Evolutionary conservation across 2,797 vertebrate species (phyloP).

Genomic region (Clarias laeviceps): DNA sequence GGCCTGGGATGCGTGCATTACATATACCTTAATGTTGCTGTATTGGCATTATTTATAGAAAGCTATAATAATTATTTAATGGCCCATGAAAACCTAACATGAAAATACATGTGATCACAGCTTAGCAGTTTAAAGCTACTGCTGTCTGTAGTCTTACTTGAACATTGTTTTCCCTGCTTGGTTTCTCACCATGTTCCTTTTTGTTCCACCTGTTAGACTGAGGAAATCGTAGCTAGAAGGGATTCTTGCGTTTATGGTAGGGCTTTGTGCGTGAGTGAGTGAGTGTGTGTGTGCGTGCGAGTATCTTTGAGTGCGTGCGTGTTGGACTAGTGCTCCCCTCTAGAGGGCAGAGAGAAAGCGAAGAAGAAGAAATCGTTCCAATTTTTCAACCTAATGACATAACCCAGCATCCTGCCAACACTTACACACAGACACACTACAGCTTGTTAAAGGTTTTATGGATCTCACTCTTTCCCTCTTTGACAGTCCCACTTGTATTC

Average conservation of each 20-base stretch:
- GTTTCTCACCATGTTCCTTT: constrained; percentile 4
- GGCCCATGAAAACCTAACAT: not conserved
- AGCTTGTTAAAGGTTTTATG: constrained; percentile 62
- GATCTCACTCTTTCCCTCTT: constrained; percentile 48
- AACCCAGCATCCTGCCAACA: constrained; percentile 31
- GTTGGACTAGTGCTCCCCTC: constrained; percentile 41
- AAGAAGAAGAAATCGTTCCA: constrained; percentile 53
- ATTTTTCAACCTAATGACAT: constrained; percentile 51
- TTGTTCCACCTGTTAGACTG: not conserved
- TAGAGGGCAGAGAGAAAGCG: constrained; percentile 40
- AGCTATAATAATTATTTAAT: not conserved
- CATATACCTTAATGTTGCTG: not conserved
- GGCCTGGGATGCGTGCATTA: no score
- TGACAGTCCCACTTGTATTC: constrained; percentile 21
- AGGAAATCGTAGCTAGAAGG: constrained; percentile 21
- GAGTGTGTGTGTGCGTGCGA: constrained; percentile 22
- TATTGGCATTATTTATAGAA: not conserved
- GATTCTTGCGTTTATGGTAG: not conserved
- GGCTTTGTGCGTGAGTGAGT: not conserved
- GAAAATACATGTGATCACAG: not conserved
- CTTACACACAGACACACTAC: constrained; percentile 20
- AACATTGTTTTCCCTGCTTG: not conserved
- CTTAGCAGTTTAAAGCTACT: not conserved
- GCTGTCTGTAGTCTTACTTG: not conserved
- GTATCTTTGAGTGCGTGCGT: constrained; percentile 16